Evolutionary conservation across 2,797 vertebrate genomes (phyloP), one percentile per base, ranked within the genome.

Genomic region (Anguilla obscura): DNA sequence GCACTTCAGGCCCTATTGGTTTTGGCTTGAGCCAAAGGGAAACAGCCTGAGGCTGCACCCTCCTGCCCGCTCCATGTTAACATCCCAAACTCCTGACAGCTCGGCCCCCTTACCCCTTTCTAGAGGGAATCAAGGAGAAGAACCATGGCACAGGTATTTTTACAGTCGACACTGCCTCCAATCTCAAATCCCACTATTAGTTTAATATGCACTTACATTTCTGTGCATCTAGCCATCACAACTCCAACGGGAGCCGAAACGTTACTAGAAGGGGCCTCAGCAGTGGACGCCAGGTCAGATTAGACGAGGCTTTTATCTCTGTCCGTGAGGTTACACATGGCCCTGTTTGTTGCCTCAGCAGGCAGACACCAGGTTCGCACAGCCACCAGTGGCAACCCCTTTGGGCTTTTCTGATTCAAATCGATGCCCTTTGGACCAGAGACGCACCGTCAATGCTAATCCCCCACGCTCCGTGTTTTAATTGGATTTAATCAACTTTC

Each of bases 121-220:
- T 0, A 76, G 33, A 40, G 74, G 40, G 7, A 8, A 14, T 24
- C 8, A 24, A 33, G 30, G 30, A 27, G 30, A 16, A 33, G 69
- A 33, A 33, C 33, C 33, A 14, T 40, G 36, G 74, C 18, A 21
- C 14, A 76, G 71, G 33, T 33, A 76, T 45, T 76, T 14, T 40
- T 76, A 40, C 33, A 18, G 74, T 40, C 74, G 40, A 76, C 74
- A 40, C 71, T 36, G 9, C 33, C 33, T 18, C 71, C 74, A n/a
- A 36, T 76, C 74, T 76, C 74, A 76, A 40, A 40, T 76, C 74
- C 74, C 74, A 76, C 30, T 40, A 36, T 40, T 76, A 76, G 2
- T 76, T 76, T 40, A 76, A 76, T 76, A 76, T 76, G 74, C 33
- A 40, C 74, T 76, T 76, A 40, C 74, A 76, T 76, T 76, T 76